These are phyloP conservation scores for Corythornis madagascariensis DNA, from an alignment of 2,113 vertebrate species.

Conservation along the genomic window DNA sequence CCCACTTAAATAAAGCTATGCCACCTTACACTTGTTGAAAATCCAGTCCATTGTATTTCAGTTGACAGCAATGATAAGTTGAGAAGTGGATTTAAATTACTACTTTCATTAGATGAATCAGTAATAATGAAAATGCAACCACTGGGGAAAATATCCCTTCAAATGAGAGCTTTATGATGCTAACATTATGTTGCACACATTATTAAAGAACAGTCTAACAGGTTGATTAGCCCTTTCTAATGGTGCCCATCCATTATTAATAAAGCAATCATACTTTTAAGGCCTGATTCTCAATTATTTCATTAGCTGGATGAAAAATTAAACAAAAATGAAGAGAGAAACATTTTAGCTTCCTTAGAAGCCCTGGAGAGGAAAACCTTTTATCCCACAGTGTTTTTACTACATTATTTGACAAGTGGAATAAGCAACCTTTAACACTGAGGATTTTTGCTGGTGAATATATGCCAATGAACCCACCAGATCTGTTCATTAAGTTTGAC, in stretches of 20 bases:
- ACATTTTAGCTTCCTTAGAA: constrained; percentile 8
- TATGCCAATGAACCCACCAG: not conserved
- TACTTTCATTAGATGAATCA: not conserved
- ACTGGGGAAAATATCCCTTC: constrained; percentile 1
- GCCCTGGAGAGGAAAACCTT: not conserved
- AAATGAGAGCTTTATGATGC: not conserved
- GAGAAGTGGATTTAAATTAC: not conserved
- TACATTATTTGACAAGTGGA: not conserved
- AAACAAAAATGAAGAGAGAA: constrained; percentile 25
- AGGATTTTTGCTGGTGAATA: not conserved
- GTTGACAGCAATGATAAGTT: not conserved
- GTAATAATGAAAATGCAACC: constrained; percentile 14
- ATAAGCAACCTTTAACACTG: not conserved
- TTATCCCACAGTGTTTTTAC: not conserved
- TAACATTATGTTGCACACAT: not conserved
- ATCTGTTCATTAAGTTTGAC: constrained; percentile 19
- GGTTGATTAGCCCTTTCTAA: constrained; percentile 50
- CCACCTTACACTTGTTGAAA: not conserved
- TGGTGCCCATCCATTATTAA: constrained; percentile 51
- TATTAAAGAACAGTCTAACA: constrained; percentile 30
- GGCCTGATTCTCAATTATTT: constrained; percentile 38
- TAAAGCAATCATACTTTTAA: constrained; percentile 37
- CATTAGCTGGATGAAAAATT: constrained; percentile 42
- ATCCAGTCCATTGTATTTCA: not conserved
- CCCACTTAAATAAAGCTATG: not conserved